phyloP scores from a whole-genome alignment of 2,113 vertebrate species.

The Sterna hirundo region DNA sequence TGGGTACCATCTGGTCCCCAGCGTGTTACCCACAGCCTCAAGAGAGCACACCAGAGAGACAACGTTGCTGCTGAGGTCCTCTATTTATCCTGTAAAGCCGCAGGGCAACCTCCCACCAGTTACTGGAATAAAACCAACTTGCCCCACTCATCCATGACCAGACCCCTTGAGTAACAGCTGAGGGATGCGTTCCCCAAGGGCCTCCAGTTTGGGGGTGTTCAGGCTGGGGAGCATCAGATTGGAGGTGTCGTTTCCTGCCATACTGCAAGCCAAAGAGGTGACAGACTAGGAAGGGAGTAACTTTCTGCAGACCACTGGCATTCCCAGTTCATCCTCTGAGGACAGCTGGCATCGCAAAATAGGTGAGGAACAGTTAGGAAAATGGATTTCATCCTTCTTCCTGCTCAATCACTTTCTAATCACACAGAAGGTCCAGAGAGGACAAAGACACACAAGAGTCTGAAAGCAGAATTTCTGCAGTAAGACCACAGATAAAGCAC shows the following conservation, averaged over 20 bases:
- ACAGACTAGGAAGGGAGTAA: not conserved
- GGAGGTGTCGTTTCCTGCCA: not conserved
- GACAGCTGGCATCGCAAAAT: not conserved
- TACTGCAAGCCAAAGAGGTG: not conserved
- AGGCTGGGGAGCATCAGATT: not conserved
- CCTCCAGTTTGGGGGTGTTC: not conserved
- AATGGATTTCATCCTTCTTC: not conserved
- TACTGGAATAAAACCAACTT: not conserved
- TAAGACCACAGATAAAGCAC: not conserved
- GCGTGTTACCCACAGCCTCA: not conserved
- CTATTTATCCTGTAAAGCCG: not conserved
- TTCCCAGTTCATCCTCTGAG: fast-evolving
- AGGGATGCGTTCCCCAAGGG: not conserved
- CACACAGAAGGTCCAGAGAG: not conserved
- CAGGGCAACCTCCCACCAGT: not conserved
- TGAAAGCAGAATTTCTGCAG: not conserved
- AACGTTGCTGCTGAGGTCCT: not conserved
- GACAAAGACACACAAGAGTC: not conserved
- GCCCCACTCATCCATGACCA: not conserved
- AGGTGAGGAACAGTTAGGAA: not conserved
- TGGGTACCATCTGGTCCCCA: not conserved
- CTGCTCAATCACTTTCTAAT: not conserved
- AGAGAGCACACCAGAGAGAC: not conserved
- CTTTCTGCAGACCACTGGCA: not conserved
- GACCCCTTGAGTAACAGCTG: not conserved